Evolutionary conservation across 2,888 invertebrate genomes (phyloP).

Genomic region (Nomada flava): DNA sequence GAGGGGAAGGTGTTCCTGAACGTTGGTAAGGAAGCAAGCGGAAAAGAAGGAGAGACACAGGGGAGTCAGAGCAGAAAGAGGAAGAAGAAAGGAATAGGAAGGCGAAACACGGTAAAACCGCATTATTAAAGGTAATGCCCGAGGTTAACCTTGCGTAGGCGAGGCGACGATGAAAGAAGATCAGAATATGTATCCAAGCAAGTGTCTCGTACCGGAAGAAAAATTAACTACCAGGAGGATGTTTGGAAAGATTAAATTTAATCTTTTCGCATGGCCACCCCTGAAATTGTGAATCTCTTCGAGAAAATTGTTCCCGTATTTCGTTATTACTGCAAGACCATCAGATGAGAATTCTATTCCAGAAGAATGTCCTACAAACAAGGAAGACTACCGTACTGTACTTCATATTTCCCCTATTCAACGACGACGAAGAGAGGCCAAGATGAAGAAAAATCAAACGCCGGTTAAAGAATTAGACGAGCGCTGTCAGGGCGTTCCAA

Average conservation of each 20-base stretch:
- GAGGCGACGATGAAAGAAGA: conserved; percentile 48
- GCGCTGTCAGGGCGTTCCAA: conserved; percentile 68
- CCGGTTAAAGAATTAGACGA: conserved; percentile 45
- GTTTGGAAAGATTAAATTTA: not conserved
- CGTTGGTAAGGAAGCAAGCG: conserved; percentile 38
- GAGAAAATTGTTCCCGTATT: too few species aligned
- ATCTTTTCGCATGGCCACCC: not conserved
- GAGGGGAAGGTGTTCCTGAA: conserved; percentile 52
- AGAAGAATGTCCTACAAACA: too few species aligned
- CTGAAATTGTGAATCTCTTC: not conserved
- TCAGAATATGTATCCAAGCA: conserved; percentile 1
- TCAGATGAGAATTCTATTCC: too few species aligned
- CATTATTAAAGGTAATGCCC: conserved; percentile 73
- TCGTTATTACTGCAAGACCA: too few species aligned
- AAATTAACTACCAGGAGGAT: not conserved
- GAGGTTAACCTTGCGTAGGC: conserved; percentile 54
- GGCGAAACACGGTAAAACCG: conserved; percentile 59
- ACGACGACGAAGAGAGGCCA: not conserved
- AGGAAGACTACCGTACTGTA: too few species aligned
- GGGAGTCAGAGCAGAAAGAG: conserved; percentile 30
- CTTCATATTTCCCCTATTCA: too few species aligned
- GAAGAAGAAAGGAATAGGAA: conserved; percentile 48
- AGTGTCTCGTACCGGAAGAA: conserved; percentile 2
- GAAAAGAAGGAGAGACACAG: conserved; percentile 40
- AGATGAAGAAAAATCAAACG: conserved; percentile 24